Evolutionary conservation across 1,140 invertebrate genomes (phyloP), one percentile per base, ranked within the genome.

Genomic region (Mizuhopecten yessoensis): DNA sequence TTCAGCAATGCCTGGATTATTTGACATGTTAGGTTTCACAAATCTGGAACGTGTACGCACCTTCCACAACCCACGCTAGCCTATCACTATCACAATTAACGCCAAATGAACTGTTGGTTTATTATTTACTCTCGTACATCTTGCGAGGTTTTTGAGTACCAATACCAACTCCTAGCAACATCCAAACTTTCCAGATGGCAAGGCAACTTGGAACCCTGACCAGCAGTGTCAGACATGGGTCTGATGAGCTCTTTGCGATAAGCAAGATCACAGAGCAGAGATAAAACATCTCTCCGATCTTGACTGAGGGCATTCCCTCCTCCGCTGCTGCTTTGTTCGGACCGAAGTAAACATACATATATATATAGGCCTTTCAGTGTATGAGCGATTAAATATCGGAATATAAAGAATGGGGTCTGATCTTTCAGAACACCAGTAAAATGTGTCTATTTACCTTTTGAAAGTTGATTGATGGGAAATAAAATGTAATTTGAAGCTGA

Each of bases 231-330:
- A 75, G 57, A 75, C 57, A 75, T n/a, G 9, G 57, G 57, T 75
- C 57, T 75, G 57, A 75, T 75, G 57, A 75, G 57, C 57, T 75
- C 57, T 75, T 75, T 75, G 57, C n/a, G 57, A 75, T 75, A 75
- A 75, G 57, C 2, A 75, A 75, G 57, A 75, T 75, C 57, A 75
- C 57, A 75, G 57, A 29, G 23, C 23, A 13, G n/a, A 75, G 57
- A 75, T 75, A 75, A 75, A 75, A 29, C 57, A 75, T 75, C n/a
- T 75, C 57, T 9, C 1, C 23, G 57, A 75, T 75, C 57, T 1
- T 13, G 57, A 75, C 57, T 75, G 1, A 7, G 57, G 57, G 57
- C 57, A 75, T 75, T 29, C 57, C 57, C 57, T n/a, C 57, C n/a
- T 29, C 57, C n/a, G 36, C n/a, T 29, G 3, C 57, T 75, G 57